Evolutionary conservation across 2,113 vertebrate genomes (phyloP).

Genomic region (Typhlomys cinereus): DNA sequence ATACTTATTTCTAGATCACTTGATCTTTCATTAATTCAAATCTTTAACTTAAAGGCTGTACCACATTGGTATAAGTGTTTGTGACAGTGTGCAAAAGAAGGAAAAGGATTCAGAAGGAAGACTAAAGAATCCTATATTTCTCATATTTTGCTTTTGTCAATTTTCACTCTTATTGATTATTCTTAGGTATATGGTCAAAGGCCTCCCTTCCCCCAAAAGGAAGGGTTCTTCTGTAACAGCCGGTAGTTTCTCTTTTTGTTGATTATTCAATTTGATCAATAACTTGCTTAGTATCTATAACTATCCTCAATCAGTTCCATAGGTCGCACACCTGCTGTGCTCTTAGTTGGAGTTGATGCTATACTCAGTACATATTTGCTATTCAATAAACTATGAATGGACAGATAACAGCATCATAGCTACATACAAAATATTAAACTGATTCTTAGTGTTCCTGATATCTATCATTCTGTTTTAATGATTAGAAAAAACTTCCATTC

Average conservation of each 20-base stretch:
- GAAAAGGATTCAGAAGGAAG: background rate
- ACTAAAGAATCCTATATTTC: background rate
- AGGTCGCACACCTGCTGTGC: background rate
- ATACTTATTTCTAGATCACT: background rate
- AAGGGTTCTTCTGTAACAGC: background rate
- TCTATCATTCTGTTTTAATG: background rate
- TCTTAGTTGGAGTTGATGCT: background rate
- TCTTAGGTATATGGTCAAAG: background rate
- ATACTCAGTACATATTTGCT: background rate
- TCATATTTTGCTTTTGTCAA: background rate
- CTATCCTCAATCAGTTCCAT: background rate
- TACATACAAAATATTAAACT: background rate
- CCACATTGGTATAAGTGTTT: background rate
- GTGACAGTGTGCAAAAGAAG: background rate
- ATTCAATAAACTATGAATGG: background rate
- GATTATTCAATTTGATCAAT: background rate
- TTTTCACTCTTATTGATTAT: background rate
- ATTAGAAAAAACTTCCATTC: background rate
- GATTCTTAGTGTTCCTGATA: background rate
- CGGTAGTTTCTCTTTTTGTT: background rate
- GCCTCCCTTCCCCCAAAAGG: background rate
- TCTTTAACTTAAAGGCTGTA: conserved; percentile 44
- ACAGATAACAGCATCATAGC: background rate
- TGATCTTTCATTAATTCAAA: conserved; percentile 9
- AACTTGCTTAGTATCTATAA: background rate